Evolutionary conservation across 2,888 invertebrate species (phyloP), one percentile per base, ranked within the genome.

Genomic region (Altica lythri): DNA sequence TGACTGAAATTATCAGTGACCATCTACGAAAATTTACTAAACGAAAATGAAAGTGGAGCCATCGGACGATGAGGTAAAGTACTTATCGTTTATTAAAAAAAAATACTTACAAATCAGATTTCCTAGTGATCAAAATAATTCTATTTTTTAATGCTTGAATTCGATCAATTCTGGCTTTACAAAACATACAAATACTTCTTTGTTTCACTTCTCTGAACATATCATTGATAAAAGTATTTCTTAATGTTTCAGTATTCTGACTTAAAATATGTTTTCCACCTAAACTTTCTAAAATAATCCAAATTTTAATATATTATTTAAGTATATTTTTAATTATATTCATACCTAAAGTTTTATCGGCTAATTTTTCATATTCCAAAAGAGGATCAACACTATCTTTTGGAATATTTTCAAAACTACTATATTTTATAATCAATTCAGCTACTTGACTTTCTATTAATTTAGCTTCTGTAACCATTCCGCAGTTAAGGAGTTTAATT

Each of bases 391-490:
- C 22, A 2, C 54, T 63, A 4, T 68, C 63, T 13, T 69, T 67
- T 0, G 71, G 68, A n/a, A 72, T 63, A 27, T 69, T 68, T 30
- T 68, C 68, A 12, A 70, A 62, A 3, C 60, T 47, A 13, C 65
- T 61, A 55, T 69, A 65, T 14, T 59, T 51, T 4, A 57, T 14
- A 19, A 69, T 59, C 16, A 73, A 37, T 5, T 68, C 69, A 19
- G 55, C 40, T 18, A 73, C 66, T 30, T 56, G 60, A 25, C 48
- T 52, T 40, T 67, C 68, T 17, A 89, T 75, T 54, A 88, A 87
- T 52, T 88, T 80, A 0, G 92, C 86, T 62, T 89, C 86, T 16
- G 84, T 84, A 0, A 90, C 78, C 68, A 85, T 83, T 0, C 94
- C 93, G 1, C 83, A 81, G 65, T 91, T 84, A 2, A 95, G 75